Evolutionary conservation across 2,888 invertebrate genomes (phyloP), one percentile per base, ranked within the genome.

Genomic region (Leucophenga montana): DNA sequence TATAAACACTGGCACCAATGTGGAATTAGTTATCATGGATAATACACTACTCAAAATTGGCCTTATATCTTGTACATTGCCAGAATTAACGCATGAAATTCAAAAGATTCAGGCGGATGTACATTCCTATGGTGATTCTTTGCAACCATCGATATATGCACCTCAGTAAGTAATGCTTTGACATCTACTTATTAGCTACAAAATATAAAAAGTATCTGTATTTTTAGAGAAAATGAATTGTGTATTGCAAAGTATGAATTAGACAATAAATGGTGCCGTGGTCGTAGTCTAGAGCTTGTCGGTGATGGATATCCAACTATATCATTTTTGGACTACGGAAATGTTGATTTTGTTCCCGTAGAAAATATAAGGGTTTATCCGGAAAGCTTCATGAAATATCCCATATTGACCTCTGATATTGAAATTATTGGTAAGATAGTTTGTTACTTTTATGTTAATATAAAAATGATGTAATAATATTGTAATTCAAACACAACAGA

Each of bases 261-360:
- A 11, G 79, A 83, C 20, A 79, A 77, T 3, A 79, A 79, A 9
- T 89, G 89, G 89, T 86, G 86, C 74, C 86, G 89, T 2, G 88
- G 87, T 0, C 61, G 81, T 50, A 87, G 85, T 66, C 59, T 88
- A 66, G 88, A 89, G 71, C 73, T 82, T 16, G 85, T 86, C 1
- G 88, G 88, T 18, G 88, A 89, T 83, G 88, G 88, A 0, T 73
- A 85, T 74, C 89, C 88, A 0, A 82, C 85, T 27, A 85, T 89
- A 53, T 68, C 82, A 5, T 89, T 89, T 59, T 73, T 88, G 16
- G 89, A 89, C 67, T 88, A 85, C 71, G 89, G 89, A 0, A 88
- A 87, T 44, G 79, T 87, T 22, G 71, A 74, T 0, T 71, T 79
- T 5, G 77, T 83, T 1, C 76, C 78, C 56, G 78, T 89, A 0